Base-by-base conservation (phyloP, 2,888 invertebrate genomes). In the Drosophila helvetica region DNA sequence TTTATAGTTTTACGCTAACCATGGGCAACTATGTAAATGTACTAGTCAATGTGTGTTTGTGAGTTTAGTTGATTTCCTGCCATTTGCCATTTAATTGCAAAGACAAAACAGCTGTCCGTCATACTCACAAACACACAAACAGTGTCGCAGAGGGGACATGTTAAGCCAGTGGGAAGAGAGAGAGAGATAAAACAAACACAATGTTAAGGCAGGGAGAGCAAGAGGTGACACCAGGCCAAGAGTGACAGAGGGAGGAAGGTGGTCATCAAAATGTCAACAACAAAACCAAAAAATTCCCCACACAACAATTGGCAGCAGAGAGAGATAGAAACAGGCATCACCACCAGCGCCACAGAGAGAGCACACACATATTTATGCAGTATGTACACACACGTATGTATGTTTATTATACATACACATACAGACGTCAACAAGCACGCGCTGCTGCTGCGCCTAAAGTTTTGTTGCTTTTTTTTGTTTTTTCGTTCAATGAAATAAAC, bases 71-170 rank as follows among this genome's bases (percentile, higher is more conserved):
- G 56, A 73, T 75, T 81, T 82, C 82, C 82, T 75, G 66, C 72
- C 82, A 73, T 85, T 77, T 73, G 62, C 66, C 67, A 73, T 77
- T 75, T 74, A 82, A 79, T 82, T 82, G 70, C 74, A 73, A 77
- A 73, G 56, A 62, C 73, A 77, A 85, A 85, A 81, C 86, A 85
- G 81, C 81, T 81, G 81, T 82, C 86, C 68, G 73, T 77, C 79
- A 80, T 58, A 67, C 75, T 52, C 48, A 50, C 58, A 51, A 45
- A 18, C 30, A 33, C 38, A 38, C 38, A 38, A n/a, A 7, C 38
- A 38, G n/a, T 38, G 6, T 6, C n/a, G n/a, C 38, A 38, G 38
- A 38, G 7, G n/a, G 15, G 38, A 38, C 38, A 38, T 38, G 38
- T 38, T 6, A 38, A 38, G 38, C n/a, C 38, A 38, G 6, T 38